Base-by-base conservation (phyloP, 64 coral and sea anemone genomes). In the Pocillopora verrucosa region DNA sequence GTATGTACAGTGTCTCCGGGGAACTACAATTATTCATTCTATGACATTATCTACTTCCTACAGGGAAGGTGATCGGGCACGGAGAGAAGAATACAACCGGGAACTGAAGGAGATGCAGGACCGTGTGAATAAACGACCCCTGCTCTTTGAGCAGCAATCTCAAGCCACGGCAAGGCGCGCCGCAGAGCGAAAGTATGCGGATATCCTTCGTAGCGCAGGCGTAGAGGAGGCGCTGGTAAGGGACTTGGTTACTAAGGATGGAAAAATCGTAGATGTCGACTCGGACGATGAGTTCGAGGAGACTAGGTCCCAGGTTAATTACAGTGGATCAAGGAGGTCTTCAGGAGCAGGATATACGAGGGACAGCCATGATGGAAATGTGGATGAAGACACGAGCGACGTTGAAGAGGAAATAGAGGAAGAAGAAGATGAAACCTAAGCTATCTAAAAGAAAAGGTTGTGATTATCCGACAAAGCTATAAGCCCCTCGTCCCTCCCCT, bases 131-230 rank as follows among this genome's bases (percentile, higher is more conserved):
- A 83, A 91, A 80, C 80, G 97, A 84, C 97, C 97, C 4, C 86
- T 99, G 0, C 65, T 99, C n/a, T 99, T 99, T 84, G 97, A 99
- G 84, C 88, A 92, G n/a, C 92, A 99, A 86, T 92, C 97, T 16
- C 97, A 95, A 61, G 58, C 61, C 13, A 99, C 87, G 34, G 97
- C 97, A 1, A 99, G 90, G 79, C 88, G 94, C 36, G 89, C 91
- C 3, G 97, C 97, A 14, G 97, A 99, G 78, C 88, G 93, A 38
- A 99, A 99, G 62, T 99, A 99, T 72, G 94, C 87, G 34, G 90
- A 95, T 65, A 95, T 99, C 30, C 76, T 99, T 60, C 94, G 97
- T 38, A 95, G 57, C 87, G 97, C 97, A 4, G 97, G 97, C 59
- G 97, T 99, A 68, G 88, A 93, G 22, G 97, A 95, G 64, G 65